A percentile compares a stretch with the other conserved stretches of the same genome.
These are phyloP conservation scores for Linyphia triangularis DNA, from an alignment of 2,888 invertebrate genomes.

Conservation along the genomic window DNA sequence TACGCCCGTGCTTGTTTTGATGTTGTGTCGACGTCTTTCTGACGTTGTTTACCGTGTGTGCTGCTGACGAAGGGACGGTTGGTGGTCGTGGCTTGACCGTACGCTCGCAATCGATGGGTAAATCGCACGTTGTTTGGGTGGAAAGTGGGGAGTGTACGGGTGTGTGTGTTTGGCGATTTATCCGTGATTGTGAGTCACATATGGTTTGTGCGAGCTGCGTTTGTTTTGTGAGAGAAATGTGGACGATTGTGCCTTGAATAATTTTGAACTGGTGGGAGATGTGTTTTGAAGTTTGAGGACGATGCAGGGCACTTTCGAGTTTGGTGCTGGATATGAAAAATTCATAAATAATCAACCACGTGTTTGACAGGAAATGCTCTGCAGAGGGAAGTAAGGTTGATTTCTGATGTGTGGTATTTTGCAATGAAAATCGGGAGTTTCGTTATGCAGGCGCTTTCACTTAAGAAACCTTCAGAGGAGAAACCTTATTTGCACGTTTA, in stretches of 20 bases:
- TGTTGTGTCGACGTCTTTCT: background rate
- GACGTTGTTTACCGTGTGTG: background rate
- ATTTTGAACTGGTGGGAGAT: background rate
- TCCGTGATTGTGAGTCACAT: constrained; percentile 5
- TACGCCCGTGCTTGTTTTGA: background rate
- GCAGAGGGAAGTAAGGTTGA: too few relatives aligned
- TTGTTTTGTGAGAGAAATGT: background rate
- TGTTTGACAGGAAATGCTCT: background rate
- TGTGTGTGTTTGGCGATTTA: constrained; percentile 16
- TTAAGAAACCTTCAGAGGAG: too few relatives aligned
- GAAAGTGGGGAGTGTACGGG: constrained; percentile 55
- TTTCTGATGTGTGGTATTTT: background rate
- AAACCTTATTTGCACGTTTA: too few relatives aligned
- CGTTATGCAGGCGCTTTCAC: too few relatives aligned
- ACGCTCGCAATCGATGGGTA: constrained; percentile 66
- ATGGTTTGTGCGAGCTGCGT: background rate
- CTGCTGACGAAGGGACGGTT: too few relatives aligned
- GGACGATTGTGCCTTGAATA: background rate
- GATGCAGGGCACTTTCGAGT: background rate
- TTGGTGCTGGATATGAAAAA: background rate
- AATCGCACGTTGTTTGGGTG: constrained; percentile 58
- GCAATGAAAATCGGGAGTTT: background rate
- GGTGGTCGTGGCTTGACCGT: too few relatives aligned
- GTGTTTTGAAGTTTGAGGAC: background rate
- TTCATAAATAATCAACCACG: background rate